Evolutionary conservation across 2,797 vertebrate species (phyloP).

Genomic region (Propithecus perrieri): DNA sequence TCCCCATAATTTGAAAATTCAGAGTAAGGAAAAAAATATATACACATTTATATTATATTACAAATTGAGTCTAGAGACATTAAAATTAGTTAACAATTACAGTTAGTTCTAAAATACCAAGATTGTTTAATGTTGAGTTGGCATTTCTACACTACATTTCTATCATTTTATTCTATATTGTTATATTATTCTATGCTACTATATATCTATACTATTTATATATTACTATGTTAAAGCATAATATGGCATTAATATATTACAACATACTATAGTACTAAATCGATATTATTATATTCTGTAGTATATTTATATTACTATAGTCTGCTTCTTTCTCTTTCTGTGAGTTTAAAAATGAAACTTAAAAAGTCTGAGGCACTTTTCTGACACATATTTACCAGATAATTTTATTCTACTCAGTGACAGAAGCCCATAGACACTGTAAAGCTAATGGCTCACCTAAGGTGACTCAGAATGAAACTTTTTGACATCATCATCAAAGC

Average conservation of each 20-base stretch:
- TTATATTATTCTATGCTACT: not conserved
- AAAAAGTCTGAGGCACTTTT: not conserved
- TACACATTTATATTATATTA: not conserved
- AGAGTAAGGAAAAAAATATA: not conserved
- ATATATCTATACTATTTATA: not conserved
- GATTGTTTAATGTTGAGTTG: not conserved
- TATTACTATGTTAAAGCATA: not conserved
- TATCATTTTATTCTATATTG: not conserved
- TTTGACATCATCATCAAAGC: not conserved
- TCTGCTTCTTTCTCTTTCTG: not conserved
- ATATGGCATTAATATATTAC: not conserved
- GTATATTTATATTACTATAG: not conserved
- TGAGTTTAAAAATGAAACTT: conserved; percentile 3
- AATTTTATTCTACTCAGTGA: not conserved
- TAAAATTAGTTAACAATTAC: not conserved
- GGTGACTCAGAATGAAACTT: not conserved
- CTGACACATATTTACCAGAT: not conserved
- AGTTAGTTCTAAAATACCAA: not conserved
- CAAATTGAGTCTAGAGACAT: not conserved
- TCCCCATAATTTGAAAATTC: not conserved
- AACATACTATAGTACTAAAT: not conserved
- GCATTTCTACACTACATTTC: not conserved
- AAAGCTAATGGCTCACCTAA: not conserved
- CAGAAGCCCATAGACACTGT: not conserved
- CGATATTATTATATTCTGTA: not conserved